Percentiles rank a stretch among this genome's conserved stretches.
These are phyloP conservation scores for Idaea aversata DNA, from an alignment of 2,888 invertebrate species.

Conservation along the genomic window DNA sequence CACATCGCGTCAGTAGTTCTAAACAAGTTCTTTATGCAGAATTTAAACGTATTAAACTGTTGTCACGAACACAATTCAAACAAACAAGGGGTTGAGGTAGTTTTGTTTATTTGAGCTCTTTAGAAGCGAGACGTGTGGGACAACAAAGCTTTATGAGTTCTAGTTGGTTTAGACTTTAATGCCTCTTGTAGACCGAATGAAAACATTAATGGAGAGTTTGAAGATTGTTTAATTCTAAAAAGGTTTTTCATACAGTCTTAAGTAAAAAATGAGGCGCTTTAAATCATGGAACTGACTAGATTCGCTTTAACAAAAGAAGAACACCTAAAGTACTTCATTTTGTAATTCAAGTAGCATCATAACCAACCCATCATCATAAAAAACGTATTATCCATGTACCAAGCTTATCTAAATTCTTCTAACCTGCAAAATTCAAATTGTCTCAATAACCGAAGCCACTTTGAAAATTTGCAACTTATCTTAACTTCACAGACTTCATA, in stretches of 20 bases:
- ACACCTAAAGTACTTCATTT: background rate
- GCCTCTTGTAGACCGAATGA: constrained; percentile 9
- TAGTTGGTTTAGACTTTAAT: constrained; percentile 11
- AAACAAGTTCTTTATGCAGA: constrained; percentile 7
- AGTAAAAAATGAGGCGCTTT: too few species aligned
- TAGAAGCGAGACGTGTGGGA: constrained; percentile 31
- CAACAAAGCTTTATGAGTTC: constrained; percentile 28
- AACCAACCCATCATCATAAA: background rate
- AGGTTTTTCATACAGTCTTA: too few species aligned
- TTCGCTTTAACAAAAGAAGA: too few species aligned
- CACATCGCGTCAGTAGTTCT: background rate
- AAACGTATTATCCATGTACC: background rate
- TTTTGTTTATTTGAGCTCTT: constrained; percentile 36
- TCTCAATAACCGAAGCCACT: constrained; percentile 1
- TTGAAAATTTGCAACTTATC: constrained; percentile 8
- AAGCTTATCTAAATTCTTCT: constrained; percentile 1
- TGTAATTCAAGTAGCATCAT: background rate
- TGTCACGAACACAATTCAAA: constrained; percentile 5
- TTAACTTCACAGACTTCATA: constrained; percentile 14
- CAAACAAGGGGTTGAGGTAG: constrained; percentile 31
- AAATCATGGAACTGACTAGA: too few species aligned
- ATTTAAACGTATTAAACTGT: constrained; percentile 34
- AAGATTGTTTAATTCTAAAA: background rate
- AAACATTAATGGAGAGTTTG: background rate
- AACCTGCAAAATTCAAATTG: background rate